Evolutionary conservation across 2,113 vertebrate genomes (phyloP), one percentile per base, ranked within the genome.

Genomic region (Cyphotilapia sp.): DNA sequence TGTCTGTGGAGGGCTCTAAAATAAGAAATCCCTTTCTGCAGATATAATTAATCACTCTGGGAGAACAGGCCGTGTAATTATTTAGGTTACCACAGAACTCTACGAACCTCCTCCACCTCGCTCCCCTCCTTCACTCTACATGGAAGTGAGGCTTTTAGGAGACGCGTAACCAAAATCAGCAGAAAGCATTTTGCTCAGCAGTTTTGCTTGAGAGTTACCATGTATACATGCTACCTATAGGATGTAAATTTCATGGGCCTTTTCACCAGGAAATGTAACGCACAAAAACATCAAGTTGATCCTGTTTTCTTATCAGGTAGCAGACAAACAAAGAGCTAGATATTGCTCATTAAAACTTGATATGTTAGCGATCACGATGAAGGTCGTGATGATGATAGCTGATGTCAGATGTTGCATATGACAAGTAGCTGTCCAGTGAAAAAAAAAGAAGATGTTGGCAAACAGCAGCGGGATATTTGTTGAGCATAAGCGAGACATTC

Each of bases 21-120:
- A 97, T 97, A 97, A 97, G 95, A 96, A 95, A 95, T 96, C 94
- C 95, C 95, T 94, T 95, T 94, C 94, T 89, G 91, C 94, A 95
- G 96, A 96, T 96, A 96, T 97, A 97, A 97, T 97, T 97, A 97
- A 97, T 97, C 96, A 97, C 96, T 96, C 93, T 94, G 96, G 96
- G 97, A 97, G 95, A 94, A 94, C 94, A 94, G 96, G 95, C 88
- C 92, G 88, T 97, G 96, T 97, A 97, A 96, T 97, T 96, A 96
- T 96, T 96, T 96, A 96, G 96, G 96, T 96, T 97, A 96, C 93
- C 94, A 94, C 92, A 94, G 94, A 95, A 95, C 87, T 91, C 92
- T 90, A 80, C 82, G 13, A 90, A 88, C 82, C 85, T 84, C 91
- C 86, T 80, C 88, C 66, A 49, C 88, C 81, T 83, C 87, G 14